These are phyloP conservation scores for Mastigias papua DNA, from an alignment of 30 jellyfish, hydroid and myxozoan genomes.

Conservation along the genomic window DNA sequence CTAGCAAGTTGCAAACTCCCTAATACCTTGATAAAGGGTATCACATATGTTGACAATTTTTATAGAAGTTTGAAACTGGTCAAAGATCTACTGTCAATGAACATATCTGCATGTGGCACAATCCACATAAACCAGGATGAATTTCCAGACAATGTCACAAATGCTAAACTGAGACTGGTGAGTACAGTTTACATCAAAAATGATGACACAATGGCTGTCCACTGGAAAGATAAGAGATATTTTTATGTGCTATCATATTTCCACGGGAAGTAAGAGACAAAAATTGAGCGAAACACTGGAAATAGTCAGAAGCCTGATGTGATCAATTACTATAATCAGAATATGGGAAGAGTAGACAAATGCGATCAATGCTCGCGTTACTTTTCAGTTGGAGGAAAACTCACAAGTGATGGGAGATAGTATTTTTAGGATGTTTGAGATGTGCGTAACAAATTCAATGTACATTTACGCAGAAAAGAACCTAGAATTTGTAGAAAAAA, in stretches of 20 bases:
- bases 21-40: slow-evolving; percentile 54
- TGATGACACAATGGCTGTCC: slow-evolving; percentile 19
- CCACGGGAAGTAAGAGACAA: neutral
- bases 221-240: slow-evolving; percentile 33
- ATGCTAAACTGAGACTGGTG: slow-evolving; percentile 12
- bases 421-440: slow-evolving; percentile 53
- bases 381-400: slow-evolving; percentile 6
- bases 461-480: slow-evolving; percentile 9
- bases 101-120: slow-evolving; percentile 52
- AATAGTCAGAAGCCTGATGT: neutral
- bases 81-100: slow-evolving; percentile 42
- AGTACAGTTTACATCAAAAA: neutral
- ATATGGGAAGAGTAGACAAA: slow-evolving; percentile 19
- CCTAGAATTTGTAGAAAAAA: slow-evolving; percentile 15
- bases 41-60: slow-evolving; percentile 48
- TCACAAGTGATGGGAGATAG: slow-evolving; percentile 57
- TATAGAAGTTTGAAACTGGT: slow-evolving; percentile 28
- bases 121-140: slow-evolving; percentile 29
- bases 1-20: no score
- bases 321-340: neutral
- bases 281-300: neutral
- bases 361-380: slow-evolving; percentile 1
- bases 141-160: slow-evolving; percentile 18
- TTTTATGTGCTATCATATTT: neutral
- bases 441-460: slow-evolving; percentile 54